Percentiles rank a stretch among this genome's conserved stretches.
Conservation (phyloP, 2,797 vertebrate genomes). For the Saxicola maurus region DNA sequence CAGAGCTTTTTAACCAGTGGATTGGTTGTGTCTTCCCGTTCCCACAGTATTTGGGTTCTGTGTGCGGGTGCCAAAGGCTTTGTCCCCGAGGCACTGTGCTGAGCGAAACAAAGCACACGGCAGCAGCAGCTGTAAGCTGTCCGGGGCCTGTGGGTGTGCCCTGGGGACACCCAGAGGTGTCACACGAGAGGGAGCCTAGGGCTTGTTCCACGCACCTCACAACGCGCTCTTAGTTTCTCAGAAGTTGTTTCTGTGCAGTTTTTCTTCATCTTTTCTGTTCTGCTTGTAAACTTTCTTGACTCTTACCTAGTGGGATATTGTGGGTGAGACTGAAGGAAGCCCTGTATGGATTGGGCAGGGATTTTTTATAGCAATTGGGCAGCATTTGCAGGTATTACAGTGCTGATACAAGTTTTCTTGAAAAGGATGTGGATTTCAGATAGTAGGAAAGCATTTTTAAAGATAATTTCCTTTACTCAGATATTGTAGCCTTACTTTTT, state of each 20-base stretch:
- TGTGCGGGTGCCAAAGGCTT: not conserved
- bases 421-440: not conserved
- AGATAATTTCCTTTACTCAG: not conserved
- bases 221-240: accelerated
- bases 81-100: accelerated
- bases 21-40: accelerated
- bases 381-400: accelerated
- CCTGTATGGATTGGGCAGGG: accelerated
- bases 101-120: accelerated
- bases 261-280: not conserved
- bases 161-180: not conserved
- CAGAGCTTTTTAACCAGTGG: not conserved
- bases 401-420: not conserved
- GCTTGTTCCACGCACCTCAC: accelerated
- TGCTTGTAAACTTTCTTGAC: not conserved
- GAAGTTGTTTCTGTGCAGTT: not conserved
- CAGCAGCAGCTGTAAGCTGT: accelerated
- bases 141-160: accelerated
- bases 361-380: not conserved
- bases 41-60: accelerated
- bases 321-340: not conserved
- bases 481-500: not conserved
- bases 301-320: not conserved
- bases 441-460: not conserved
- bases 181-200: accelerated